phyloP scores from a whole-genome alignment of 1,140 invertebrate genomes.

The Brachystomella parvula region DNA sequence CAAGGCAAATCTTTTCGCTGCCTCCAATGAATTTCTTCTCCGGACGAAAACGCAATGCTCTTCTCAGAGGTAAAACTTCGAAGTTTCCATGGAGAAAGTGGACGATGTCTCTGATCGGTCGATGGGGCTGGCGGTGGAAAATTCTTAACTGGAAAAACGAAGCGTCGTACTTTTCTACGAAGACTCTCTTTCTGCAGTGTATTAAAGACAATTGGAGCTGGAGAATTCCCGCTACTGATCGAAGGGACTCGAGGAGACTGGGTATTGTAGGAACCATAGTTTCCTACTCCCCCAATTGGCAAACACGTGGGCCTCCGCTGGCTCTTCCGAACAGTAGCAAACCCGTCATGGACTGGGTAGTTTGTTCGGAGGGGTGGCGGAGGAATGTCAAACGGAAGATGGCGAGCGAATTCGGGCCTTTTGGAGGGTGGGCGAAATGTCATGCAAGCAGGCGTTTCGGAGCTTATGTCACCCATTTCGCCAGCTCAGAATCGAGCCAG shows the following conservation, averaged over 20 bases:
- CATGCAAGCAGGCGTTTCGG: background rate
- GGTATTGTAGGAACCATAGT: too few species aligned
- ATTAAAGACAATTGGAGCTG: too few species aligned
- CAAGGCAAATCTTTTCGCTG: conserved; percentile 62
- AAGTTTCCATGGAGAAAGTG: conserved; percentile 9
- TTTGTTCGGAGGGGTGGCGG: conserved; percentile 48
- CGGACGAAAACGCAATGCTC: conserved; percentile 31
- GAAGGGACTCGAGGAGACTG: too few species aligned
- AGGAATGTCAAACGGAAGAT: background rate
- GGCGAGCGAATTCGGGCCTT: background rate
- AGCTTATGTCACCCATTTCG: too few species aligned
- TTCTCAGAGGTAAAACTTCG: conserved; percentile 35
- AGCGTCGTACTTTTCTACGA: conserved; percentile 23
- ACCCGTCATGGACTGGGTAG: conserved; percentile 65
- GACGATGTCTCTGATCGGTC: background rate
- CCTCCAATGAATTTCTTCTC: conserved; percentile 34
- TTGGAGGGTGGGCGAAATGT: background rate
- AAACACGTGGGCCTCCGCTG: conserved; percentile 33
- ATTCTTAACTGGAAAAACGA: conserved; percentile 29
- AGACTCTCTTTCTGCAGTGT: conserved; percentile 17
- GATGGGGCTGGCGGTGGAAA: conserved; percentile 16
- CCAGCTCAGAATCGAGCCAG: background rate
- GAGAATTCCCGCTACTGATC: too few species aligned
- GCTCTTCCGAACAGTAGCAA: conserved; percentile 63
- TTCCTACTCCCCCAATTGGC: too few species aligned